Percentiles rank a stretch among this genome's conserved stretches.
Evolutionary conservation across 2,113 vertebrate species (phyloP).

Genomic region (Choloepus hoffmanni): DNA sequence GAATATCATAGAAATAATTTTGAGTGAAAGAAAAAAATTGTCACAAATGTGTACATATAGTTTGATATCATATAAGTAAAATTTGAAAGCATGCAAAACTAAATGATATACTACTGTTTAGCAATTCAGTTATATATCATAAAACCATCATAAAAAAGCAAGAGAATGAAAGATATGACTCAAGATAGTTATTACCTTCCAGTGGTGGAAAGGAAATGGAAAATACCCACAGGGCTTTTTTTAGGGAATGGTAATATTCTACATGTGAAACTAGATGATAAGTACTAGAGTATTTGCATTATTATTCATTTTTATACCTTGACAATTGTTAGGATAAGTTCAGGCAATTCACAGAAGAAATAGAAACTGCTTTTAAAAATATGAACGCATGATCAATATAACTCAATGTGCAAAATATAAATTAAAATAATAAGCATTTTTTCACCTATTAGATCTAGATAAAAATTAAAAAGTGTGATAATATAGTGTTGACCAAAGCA

Average conservation of each 20-base stretch:
- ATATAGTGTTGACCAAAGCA: not conserved
- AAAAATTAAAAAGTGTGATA: not conserved
- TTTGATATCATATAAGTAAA: not conserved
- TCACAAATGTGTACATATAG: not conserved
- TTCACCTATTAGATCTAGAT: slow-evolving; percentile 4
- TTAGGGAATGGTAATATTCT: not conserved
- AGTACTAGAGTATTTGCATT: not conserved
- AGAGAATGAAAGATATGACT: not conserved
- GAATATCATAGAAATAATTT: not conserved
- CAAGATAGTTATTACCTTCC: not conserved
- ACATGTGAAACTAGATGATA: not conserved
- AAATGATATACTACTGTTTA: not conserved
- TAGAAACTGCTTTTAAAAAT: not conserved
- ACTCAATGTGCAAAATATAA: not conserved
- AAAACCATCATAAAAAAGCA: not conserved
- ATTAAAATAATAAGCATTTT: slow-evolving; percentile 10
- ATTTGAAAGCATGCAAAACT: not conserved
- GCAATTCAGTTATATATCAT: not conserved
- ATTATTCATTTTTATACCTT: not conserved
- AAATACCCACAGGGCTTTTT: not conserved
- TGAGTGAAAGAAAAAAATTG: slow-evolving; percentile 20
- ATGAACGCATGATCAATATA: not conserved
- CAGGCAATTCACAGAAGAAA: not conserved
- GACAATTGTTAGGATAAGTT: not conserved
- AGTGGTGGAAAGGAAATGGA: not conserved